These are phyloP conservation scores for Choloepus hoffmanni DNA, from an alignment of 2,113 vertebrate species.

Conservation along the genomic window DNA sequence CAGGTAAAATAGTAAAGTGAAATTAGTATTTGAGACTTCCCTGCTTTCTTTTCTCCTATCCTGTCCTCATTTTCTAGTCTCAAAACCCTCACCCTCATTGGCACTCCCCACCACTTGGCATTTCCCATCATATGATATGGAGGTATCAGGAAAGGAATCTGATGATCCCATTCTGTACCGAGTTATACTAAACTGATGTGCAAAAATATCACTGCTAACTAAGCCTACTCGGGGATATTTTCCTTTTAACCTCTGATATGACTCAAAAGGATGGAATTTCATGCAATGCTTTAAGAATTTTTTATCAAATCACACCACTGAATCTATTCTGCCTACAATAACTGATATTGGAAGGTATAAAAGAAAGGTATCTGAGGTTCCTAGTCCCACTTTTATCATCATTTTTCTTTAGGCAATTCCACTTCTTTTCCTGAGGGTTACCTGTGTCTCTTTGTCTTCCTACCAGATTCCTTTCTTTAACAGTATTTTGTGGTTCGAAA, in stretches of 20 bases:
- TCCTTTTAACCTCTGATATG: background rate
- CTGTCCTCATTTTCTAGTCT: background rate
- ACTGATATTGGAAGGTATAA: background rate
- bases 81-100: background rate
- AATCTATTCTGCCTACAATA: background rate
- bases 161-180: background rate
- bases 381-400: background rate
- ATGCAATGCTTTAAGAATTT: background rate
- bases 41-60: background rate
- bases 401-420: background rate
- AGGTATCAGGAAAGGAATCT: background rate
- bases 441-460: background rate
- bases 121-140: background rate
- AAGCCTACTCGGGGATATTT: background rate
- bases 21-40: background rate
- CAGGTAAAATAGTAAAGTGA: background rate
- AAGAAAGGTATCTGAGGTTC: background rate
- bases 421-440: background rate
- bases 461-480: conserved; percentile 44
- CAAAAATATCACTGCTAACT: conserved; percentile 16
- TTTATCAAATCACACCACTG: background rate
- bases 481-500: conserved; percentile 47
- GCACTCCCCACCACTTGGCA: background rate
- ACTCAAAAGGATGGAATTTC: conserved; percentile 7
- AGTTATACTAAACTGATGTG: background rate